These are phyloP conservation scores for Gadus chalcogrammus DNA, from an alignment of 2,113 vertebrate genomes.

Conservation along the genomic window DNA sequence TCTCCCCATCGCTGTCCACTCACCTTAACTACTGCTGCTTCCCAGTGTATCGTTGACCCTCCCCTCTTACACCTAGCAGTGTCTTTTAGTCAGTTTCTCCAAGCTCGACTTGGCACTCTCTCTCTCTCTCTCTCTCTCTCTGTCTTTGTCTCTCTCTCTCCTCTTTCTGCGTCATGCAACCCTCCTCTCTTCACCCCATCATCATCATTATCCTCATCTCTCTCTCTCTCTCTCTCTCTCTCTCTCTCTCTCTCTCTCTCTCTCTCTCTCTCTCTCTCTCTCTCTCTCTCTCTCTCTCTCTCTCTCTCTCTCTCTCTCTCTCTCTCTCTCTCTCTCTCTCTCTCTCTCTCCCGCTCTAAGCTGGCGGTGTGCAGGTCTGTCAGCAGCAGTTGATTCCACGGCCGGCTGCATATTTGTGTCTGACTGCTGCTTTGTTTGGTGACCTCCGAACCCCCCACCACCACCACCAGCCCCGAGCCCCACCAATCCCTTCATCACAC, in stretches of 20 bases:
- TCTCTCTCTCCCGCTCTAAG: not conserved
- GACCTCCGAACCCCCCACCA: conserved; percentile 35
- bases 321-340: not conserved
- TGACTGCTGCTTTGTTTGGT: conserved; percentile 61
- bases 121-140: too few species aligned
- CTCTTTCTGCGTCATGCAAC: too few species aligned
- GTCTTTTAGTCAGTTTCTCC: too few species aligned
- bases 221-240: conserved; percentile 4
- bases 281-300: not conserved
- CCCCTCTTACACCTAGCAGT: not conserved
- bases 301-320: not conserved
- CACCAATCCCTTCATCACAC: too few species aligned
- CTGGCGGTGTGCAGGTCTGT: conserved; percentile 37
- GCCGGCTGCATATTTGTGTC: conserved; percentile 41
- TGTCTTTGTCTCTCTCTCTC: too few species aligned
- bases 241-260: not conserved
- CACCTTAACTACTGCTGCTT: not conserved
- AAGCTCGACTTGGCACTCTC: too few species aligned
- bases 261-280: conserved; percentile 4
- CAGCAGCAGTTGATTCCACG: conserved; percentile 52
- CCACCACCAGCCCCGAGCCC: too few species aligned
- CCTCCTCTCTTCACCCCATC: too few species aligned
- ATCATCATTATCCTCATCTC: not conserved
- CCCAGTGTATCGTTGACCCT: not conserved
- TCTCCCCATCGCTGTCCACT: not conserved